phyloP scores from a whole-genome alignment of 2,888 invertebrate genomes.

The Tachina lurida region DNA sequence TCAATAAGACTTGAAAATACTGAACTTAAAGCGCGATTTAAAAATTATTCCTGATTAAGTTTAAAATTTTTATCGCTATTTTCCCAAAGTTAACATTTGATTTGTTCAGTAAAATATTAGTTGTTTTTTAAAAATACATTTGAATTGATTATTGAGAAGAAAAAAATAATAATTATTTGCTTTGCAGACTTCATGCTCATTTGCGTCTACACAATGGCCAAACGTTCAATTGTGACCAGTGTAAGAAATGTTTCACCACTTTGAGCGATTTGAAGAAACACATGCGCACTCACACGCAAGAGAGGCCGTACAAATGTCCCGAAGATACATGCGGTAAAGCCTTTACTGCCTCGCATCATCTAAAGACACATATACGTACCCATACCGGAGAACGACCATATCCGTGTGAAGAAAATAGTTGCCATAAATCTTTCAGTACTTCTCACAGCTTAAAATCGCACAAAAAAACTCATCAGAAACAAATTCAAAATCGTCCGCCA shows the following conservation, averaged over 20 bases:
- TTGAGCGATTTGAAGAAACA: conserved; percentile 97
- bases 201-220: conserved; percentile 96
- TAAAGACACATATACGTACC: conserved; percentile 93
- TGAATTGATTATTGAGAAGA: too few species aligned
- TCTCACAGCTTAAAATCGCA: conserved; percentile 93
- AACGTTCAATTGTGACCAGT: conserved; percentile 96
- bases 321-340: conserved; percentile 94
- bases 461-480: conserved; percentile 88
- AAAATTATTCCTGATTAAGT: not conserved
- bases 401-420: conserved; percentile 87
- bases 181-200: conserved; percentile 89
- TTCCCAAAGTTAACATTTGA: too few species aligned
- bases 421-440: conserved; percentile 91
- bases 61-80: not conserved
- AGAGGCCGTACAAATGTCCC: conserved; percentile 93
- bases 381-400: conserved; percentile 91
- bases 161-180: not conserved
- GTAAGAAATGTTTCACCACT: conserved; percentile 96
- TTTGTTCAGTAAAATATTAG: too few species aligned
- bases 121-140: too few species aligned
- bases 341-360: conserved; percentile 96
- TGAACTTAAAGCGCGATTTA: not conserved
- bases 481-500: conserved; percentile 67
- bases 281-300: conserved; percentile 94
- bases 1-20: too few species aligned